Evolutionary conservation across 2,113 vertebrate genomes (phyloP), one percentile per base, ranked within the genome.

Genomic region (Arizona elegans): DNA sequence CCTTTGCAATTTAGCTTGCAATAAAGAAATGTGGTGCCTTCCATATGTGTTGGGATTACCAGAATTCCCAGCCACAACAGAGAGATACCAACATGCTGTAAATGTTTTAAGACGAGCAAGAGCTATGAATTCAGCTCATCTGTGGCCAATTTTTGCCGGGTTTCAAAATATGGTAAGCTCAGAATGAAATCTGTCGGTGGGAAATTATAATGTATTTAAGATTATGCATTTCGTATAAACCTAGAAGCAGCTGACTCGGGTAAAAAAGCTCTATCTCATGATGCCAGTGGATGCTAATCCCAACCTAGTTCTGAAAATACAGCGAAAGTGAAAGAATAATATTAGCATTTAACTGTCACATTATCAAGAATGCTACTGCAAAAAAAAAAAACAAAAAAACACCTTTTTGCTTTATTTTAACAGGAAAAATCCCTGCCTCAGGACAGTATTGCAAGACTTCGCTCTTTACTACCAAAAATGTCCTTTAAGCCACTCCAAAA

Each of bases 241-340:
- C 65, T 86, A 56, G 70, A 91, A 93, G 65, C 87, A 91, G 75
- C 65, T 24, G 58, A 24, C 86, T 58, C n/a, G 29, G 54, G n/a
- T 53, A 91, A 65, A 33, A 81, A 81, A 38, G n/a, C n/a, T 33
- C n/a, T 89, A 23, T 88, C 65, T 93, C 87, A 86, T 53, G 47
- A 59, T 54, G 90, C 52, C 62, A 81, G 50, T 89, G 75, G 65
- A 91, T 91, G 24, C 55, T 89, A 91, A 88, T 91, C 65, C 90
- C 47, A 86, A 55, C 90, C 62, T 86, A 86, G 65, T 88, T 86
- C 47, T 53, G 65, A 91, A 89, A 89, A 56, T 58, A 8, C 53
- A 89, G 17, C 17, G 5, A 7, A 91, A 54, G 86, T 58, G 92
- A 89, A 53, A 89, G 52, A 89, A 92, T 38, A 54, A 55, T 89